These are phyloP conservation scores for Synergus gifuensis DNA, from an alignment of 2,888 invertebrate genomes.

Conservation along the genomic window DNA sequence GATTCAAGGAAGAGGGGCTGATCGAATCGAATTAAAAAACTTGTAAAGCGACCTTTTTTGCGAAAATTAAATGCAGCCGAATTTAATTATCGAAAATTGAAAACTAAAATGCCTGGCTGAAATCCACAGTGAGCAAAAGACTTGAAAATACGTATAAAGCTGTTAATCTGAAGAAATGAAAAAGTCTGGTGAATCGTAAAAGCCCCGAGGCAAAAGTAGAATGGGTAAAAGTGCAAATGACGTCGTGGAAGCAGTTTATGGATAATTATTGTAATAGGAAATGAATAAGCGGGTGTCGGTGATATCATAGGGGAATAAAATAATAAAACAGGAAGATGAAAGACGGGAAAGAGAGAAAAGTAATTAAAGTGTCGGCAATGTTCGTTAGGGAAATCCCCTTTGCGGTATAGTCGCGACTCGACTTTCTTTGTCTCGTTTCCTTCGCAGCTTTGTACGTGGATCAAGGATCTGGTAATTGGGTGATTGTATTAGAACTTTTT, in stretches of 20 bases:
- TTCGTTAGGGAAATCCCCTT: slow-evolving; percentile 65
- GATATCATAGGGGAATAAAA: slow-evolving; percentile 46
- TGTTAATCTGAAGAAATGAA: too few species aligned
- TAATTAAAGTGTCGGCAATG: slow-evolving; percentile 65
- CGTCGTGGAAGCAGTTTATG: slow-evolving; percentile 36
- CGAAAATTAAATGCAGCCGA: too few species aligned
- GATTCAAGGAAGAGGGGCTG: too few species aligned
- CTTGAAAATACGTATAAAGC: too few species aligned
- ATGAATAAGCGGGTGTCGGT: slow-evolving; percentile 46
- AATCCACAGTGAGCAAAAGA: too few species aligned
- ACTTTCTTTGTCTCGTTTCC: slow-evolving; percentile 51
- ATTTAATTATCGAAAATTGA: too few species aligned
- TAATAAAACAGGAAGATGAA: slow-evolving; percentile 39
- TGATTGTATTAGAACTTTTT: slow-evolving; percentile 66
- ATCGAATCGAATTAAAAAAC: too few species aligned
- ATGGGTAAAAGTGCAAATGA: slow-evolving; percentile 1
- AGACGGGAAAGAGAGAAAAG: slow-evolving; percentile 48
- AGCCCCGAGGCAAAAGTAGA: background rate
- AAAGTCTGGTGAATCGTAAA: background rate
- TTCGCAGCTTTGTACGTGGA: slow-evolving; percentile 57
- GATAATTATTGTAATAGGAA: slow-evolving; percentile 55
- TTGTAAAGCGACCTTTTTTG: too few species aligned
- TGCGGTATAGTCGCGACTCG: slow-evolving; percentile 46
- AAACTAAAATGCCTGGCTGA: too few species aligned
- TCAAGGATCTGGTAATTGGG: slow-evolving; percentile 64